phyloP scores from a whole-genome alignment of 2,888 invertebrate genomes.

The Pseudolycoriella hygida region DNA sequence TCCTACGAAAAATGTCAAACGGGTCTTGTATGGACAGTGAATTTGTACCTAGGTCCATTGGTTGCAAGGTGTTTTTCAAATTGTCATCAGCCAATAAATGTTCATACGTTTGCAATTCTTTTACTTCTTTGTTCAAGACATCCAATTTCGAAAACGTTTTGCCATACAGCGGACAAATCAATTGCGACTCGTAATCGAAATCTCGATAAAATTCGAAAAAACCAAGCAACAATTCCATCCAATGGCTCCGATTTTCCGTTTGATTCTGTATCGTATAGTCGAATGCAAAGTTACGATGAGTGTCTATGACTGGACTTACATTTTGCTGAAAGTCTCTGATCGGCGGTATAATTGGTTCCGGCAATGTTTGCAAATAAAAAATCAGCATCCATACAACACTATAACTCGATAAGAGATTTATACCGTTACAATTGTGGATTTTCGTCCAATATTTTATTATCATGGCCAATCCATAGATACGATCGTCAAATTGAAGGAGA shows the following conservation, averaged over 20 bases:
- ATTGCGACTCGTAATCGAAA: constrained; percentile 1
- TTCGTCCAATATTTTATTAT: constrained; percentile 2
- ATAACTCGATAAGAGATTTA: constrained; percentile 4
- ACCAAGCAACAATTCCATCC: neutral
- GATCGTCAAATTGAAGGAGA: neutral
- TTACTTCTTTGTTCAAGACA: neutral
- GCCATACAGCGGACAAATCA: constrained; percentile 3
- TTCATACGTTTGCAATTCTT: constrained; percentile 1
- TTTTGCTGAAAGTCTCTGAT: constrained; percentile 1
- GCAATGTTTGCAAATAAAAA: constrained; percentile 2
- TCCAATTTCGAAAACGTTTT: neutral
- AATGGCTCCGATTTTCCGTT: neutral
- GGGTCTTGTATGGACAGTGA: constrained; percentile 3
- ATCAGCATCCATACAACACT: constrained; percentile 4
- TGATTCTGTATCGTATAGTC: neutral
- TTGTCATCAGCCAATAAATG: neutral
- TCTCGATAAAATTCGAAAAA: constrained; percentile 4
- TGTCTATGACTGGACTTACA: neutral
- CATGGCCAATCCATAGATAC: neutral
- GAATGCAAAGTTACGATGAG: constrained; percentile 2
- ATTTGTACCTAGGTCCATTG: neutral
- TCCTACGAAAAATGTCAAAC: constrained; percentile 1
- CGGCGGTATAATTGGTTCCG: neutral
- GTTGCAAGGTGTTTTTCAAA: neutral
- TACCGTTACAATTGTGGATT: constrained; percentile 1